Evolutionary conservation across 2,797 vertebrate species (phyloP).

Genomic region (Enteromius radiatus): DNA sequence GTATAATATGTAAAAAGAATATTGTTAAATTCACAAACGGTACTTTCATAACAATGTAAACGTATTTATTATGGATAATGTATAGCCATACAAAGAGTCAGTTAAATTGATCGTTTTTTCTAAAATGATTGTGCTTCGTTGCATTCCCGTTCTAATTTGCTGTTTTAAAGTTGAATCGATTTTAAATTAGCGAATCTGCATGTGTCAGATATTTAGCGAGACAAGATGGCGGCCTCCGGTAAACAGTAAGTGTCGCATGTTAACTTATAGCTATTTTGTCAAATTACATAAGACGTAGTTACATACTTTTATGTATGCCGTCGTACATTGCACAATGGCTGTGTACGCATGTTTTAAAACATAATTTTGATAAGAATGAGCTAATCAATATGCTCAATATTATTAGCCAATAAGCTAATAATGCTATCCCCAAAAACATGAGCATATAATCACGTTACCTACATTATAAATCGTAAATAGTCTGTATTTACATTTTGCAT

Average conservation of each 20-base stretch:
- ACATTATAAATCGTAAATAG: not conserved
- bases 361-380: not conserved
- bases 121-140: conserved; percentile 1
- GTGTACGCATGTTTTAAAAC: not conserved
- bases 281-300: not conserved
- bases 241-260: conserved; percentile 85
- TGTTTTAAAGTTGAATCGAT: not conserved
- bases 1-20: not conserved
- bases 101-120: not conserved
- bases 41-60: conserved; percentile 23
- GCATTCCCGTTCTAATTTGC: conserved; percentile 62
- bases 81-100: not conserved
- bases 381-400: not conserved
- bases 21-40: not conserved
- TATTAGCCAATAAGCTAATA: conserved; percentile 17
- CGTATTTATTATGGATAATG: not conserved
- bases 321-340: not conserved
- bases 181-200: conserved; percentile 47
- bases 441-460: not conserved
- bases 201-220: conserved; percentile 15
- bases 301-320: not conserved
- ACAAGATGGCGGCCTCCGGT: conserved; percentile 85
- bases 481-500: not conserved
- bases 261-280: not conserved
- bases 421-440: conserved; percentile 1